Conservation (phyloP, 1,140 invertebrate genomes). For the Cotesia vestalis region DNA sequence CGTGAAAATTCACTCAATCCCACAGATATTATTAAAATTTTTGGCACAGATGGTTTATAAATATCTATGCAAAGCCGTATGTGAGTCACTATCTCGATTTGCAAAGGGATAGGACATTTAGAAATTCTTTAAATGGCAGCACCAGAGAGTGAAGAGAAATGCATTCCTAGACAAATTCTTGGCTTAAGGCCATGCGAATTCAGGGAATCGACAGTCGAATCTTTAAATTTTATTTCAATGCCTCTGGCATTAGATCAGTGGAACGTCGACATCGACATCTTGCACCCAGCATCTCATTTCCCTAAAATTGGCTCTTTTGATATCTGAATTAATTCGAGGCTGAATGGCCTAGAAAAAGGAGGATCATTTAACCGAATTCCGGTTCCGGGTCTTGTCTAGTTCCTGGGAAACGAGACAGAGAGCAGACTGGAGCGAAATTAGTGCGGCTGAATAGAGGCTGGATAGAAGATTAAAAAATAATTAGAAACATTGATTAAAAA, state of each 20-base stretch:
- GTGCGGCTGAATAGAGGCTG: neutral
- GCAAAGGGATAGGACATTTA: constrained; percentile 20
- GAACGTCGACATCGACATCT: neutral
- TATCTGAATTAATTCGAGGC: neutral
- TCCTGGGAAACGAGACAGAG: neutral
- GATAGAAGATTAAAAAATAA: neutral
- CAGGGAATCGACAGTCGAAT: constrained; percentile 28
- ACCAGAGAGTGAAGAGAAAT: neutral
- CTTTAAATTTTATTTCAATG: constrained; percentile 23
- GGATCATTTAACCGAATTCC: neutral
- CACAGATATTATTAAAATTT: too few relatives aligned
- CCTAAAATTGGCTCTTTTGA: constrained; percentile 4
- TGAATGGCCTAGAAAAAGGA: neutral
- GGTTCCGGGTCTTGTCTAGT: too few relatives aligned
- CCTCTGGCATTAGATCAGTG: constrained; percentile 18
- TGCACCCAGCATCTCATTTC: neutral
- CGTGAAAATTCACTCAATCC: too few relatives aligned
- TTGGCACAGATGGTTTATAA: too few relatives aligned
- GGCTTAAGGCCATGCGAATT: constrained; percentile 18
- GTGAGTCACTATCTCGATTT: constrained; percentile 27
- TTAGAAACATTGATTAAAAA: neutral
- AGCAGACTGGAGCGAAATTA: neutral
- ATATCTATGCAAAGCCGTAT: neutral
- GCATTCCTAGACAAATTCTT: constrained; percentile 32
- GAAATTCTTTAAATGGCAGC: constrained; percentile 24